Evolutionary conservation across 2,113 vertebrate species (phyloP).

Genomic region (Stigmatopora nigra): DNA sequence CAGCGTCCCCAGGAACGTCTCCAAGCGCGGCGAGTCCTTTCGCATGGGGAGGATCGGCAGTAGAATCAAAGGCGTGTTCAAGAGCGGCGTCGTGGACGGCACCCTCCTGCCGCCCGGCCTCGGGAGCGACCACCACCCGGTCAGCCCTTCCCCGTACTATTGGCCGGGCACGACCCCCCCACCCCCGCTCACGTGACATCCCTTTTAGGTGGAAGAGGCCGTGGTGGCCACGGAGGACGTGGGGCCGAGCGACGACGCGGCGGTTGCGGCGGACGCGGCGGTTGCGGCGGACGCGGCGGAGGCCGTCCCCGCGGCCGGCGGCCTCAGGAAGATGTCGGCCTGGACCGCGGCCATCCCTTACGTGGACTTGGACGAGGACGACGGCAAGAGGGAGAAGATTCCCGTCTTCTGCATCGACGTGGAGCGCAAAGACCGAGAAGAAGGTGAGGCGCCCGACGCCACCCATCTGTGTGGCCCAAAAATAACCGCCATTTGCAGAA

Average conservation of each 20-base stretch:
- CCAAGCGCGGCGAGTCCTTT: constrained; percentile 85
- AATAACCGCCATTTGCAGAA: no score
- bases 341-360: constrained; percentile 89
- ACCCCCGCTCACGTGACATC: not conserved
- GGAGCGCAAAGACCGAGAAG: constrained; percentile 82
- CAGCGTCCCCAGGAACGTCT: constrained; percentile 67
- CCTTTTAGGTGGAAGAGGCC: constrained; percentile 85
- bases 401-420: constrained; percentile 95
- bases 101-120: constrained; percentile 78
- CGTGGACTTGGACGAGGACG: constrained; percentile 83
- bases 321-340: constrained; percentile 79
- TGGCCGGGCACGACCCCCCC: not conserved
- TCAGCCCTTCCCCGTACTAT: constrained; percentile 49
- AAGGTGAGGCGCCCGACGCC: constrained; percentile 62
- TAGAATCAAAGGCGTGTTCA: constrained; percentile 94
- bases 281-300: constrained; percentile 60
- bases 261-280: constrained; percentile 88
- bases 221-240: constrained; percentile 88
- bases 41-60: constrained; percentile 90
- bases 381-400: constrained; percentile 80
- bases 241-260: constrained; percentile 67
- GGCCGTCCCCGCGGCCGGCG: constrained; percentile 67
- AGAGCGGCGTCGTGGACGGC: constrained; percentile 88
- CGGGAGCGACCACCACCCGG: constrained; percentile 76
- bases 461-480: no score